phyloP scores from a whole-genome alignment of 1,140 invertebrate genomes.

The Philotrypesis tridentata region DNA sequence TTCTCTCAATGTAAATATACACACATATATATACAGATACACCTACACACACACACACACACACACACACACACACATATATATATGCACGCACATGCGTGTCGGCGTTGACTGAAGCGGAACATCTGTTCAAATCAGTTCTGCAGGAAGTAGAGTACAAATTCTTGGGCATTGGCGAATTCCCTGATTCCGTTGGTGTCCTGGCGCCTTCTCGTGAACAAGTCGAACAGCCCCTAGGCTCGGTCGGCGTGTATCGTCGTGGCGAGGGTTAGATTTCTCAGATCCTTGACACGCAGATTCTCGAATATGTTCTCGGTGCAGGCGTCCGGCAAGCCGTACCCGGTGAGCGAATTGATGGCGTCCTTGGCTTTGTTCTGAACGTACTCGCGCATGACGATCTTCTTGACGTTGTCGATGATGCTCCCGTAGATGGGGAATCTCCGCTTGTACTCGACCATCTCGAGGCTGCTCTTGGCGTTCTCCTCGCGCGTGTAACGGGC shows the following conservation, averaged over 20 bases:
- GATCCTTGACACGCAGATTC: background rate
- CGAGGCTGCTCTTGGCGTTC: background rate
- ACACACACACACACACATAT: background rate
- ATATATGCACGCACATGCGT: no score
- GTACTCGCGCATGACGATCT: background rate
- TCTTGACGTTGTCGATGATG: background rate
- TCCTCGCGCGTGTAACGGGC: background rate
- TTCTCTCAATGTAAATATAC: background rate
- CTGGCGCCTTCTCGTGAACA: background rate
- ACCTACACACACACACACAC: no score
- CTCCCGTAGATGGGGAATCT: background rate
- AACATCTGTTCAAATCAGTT: background rate
- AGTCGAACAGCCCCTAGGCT: background rate
- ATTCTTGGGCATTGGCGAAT: background rate
- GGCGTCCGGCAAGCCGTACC: background rate
- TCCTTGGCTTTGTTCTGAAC: background rate
- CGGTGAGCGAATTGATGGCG: background rate
- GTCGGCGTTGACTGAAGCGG: no score
- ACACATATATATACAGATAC: no score
- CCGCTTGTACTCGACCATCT: background rate
- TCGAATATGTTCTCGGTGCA: constrained; percentile 17
- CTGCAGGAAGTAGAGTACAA: background rate
- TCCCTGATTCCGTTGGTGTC: background rate
- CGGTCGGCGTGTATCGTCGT: background rate
- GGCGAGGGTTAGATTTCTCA: background rate